A percentile compares a stretch with the other conserved stretches of the same genome.
Conservation (phyloP, 2,797 vertebrate species). For the Peromyscus attwateri region DNA sequence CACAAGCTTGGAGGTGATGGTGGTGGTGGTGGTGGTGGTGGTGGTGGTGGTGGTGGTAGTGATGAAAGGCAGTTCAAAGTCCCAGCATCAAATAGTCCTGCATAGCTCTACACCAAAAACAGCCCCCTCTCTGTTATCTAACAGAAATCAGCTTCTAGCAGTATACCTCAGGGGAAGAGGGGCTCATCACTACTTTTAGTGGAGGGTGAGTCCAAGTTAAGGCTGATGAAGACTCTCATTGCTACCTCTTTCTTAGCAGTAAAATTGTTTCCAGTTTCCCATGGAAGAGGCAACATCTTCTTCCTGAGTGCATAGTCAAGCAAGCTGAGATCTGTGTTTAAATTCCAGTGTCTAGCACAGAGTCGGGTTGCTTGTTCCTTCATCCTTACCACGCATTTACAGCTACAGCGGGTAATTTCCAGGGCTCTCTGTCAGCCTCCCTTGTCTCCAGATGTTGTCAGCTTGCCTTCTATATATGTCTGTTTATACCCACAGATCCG, state of each 20-base stretch:
- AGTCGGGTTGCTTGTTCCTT: background rate
- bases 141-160: background rate
- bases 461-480: background rate
- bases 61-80: no score
- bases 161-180: fast-evolving
- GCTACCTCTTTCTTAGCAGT: background rate
- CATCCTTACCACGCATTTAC: background rate
- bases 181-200: background rate
- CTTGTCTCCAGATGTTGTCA: background rate
- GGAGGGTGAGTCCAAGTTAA: background rate
- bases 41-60: background rate
- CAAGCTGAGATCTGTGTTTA: background rate
- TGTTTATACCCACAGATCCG: background rate
- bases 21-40: fast-evolving
- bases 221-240: background rate
- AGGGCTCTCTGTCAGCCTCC: fast-evolving
- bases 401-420: fast-evolving
- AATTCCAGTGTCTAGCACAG: background rate
- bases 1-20: background rate
- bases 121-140: fast-evolving
- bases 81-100: background rate
- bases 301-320: background rate
- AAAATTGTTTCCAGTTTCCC: background rate
- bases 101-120: fast-evolving
- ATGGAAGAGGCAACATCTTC: background rate